Base-by-base conservation (phyloP, 2,797 vertebrate genomes). In the Morus bassanus region DNA sequence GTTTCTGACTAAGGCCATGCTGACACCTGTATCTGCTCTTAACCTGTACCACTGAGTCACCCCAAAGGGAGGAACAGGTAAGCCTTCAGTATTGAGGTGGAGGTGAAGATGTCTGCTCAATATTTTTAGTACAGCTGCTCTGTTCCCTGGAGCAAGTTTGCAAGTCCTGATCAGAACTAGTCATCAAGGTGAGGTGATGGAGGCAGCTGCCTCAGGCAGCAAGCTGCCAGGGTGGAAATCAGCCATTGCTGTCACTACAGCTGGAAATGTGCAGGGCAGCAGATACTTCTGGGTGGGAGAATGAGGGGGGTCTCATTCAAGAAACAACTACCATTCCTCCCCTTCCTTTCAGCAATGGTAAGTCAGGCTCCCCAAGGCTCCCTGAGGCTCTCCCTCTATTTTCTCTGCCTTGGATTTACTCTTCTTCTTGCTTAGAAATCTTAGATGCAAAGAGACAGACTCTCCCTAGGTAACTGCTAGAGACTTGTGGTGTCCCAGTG, bases 11-110 rank as follows among this genome's bases (percentile, higher is more conserved):
- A 57, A 93, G 81, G 74, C 92, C 81, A 70, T 48, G 67, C 72
- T 67, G 88, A 87, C 91, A 93, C 81, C 93, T 96, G 95, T 76
- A 91, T 94, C 88, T 87, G 81, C 43, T 85, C 75, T 86, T 85
- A 82, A 79, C 74, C 67, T 74, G 51, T 37, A 69, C 74, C 81
- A 79, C 30, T 28, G 81, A 89, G 92, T 48, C 63, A 56, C 22
- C 39, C 88, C 88, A 53, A 0, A 0, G 91, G 86, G 78, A 94
- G 15, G 23, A 82, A 76, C 24, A 63, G 67, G 28, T 48, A 89
- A 92, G 51, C 41, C 88, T 78, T 68, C 88, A 41, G 39, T 69
- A 69, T 2, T 28, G 68, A 94, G 54, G 50, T 76, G 25, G 53
- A 73, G 59, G n/a, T 65, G 43, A 90, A 93, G 92, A 70, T 0